Conservation (phyloP, 1,140 invertebrate genomes). For the Sycobia sp. region DNA sequence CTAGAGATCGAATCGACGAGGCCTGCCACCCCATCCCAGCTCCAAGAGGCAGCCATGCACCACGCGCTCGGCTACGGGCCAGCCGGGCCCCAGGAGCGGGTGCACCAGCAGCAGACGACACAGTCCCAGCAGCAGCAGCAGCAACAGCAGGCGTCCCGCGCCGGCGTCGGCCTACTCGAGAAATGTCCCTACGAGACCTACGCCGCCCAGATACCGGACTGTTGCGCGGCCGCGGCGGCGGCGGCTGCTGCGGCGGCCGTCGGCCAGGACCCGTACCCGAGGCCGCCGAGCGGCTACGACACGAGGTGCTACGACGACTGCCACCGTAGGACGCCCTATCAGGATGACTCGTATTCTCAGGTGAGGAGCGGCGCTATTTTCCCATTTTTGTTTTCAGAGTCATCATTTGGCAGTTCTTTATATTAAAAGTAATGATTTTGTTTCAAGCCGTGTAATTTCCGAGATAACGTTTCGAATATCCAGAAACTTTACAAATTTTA, state of each 20-base stretch:
- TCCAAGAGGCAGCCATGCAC: slow-evolving; percentile 41
- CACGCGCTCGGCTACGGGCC: slow-evolving; percentile 46
- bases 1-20: no score
- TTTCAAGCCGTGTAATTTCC: no score
- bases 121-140: slow-evolving; percentile 22
- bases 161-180: slow-evolving; percentile 36
- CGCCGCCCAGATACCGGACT: slow-evolving; percentile 57
- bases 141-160: slow-evolving; percentile 16
- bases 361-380: slow-evolving; percentile 43
- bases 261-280: slow-evolving; percentile 54
- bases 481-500: no score
- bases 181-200: slow-evolving; percentile 58
- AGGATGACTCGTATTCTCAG: slow-evolving; percentile 55
- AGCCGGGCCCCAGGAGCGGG: slow-evolving; percentile 56
- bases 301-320: slow-evolving; percentile 57
- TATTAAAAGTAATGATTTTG: no score
- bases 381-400: no score
- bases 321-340: slow-evolving; percentile 55
- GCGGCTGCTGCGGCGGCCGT: slow-evolving; percentile 45
- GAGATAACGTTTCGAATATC: no score
- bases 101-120: slow-evolving; percentile 49
- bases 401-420: no score
- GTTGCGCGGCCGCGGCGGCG: slow-evolving; percentile 51
- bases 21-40: no score
- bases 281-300: slow-evolving; percentile 56